Base-by-base conservation (phyloP, 2,888 invertebrate species). In the Criorhina ranunculi region DNA sequence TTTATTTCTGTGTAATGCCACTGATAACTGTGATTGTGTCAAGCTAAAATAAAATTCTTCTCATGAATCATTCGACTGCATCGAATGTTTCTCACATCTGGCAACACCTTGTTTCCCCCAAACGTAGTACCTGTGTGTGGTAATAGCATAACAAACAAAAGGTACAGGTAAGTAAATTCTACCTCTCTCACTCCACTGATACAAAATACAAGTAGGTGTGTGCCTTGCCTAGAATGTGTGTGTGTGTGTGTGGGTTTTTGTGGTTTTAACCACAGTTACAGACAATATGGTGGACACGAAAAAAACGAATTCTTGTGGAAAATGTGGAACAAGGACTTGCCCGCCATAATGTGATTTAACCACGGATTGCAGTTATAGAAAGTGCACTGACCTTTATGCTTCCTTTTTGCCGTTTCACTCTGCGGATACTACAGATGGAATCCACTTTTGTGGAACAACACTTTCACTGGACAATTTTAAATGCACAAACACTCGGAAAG, bases 271-370 rank as follows among this genome's bases (percentile, higher is more conserved):
- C 31, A n/a, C n/a, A 49, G 62, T 57, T 67, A 53, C 76, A 49
- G 57, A 44, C 77, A 77, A 77, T 69, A 35, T 62, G 72, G 73
- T 83, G 83, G 73, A 64, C 66, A 76, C 69, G 69, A 64, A 57
- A 72, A 49, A 29, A 53, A 31, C 35, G 70, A 51, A 49, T 49
- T 53, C n/a, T 57, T 7, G 5, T 24, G 11, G n/a, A 24, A 62
- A 79, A 79, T 75, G 17, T 79, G 37, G 83, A 83, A 79, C 83
- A 79, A 79, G 83, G 83, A 83, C 73, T 79, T 17, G 49, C 49
- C 76, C 73, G 73, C 79, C 73, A 70, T 9, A 6, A 17, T 2
- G 5, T 44, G 42, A 62, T 57, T 44, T 33, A 11, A 42, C 73
- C 42, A 42, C 33, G 33, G 57, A 3, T 57, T 51, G 59, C 49